These are phyloP conservation scores for Meloe dianella DNA, from an alignment of 2,888 invertebrate genomes.

Conservation along the genomic window DNA sequence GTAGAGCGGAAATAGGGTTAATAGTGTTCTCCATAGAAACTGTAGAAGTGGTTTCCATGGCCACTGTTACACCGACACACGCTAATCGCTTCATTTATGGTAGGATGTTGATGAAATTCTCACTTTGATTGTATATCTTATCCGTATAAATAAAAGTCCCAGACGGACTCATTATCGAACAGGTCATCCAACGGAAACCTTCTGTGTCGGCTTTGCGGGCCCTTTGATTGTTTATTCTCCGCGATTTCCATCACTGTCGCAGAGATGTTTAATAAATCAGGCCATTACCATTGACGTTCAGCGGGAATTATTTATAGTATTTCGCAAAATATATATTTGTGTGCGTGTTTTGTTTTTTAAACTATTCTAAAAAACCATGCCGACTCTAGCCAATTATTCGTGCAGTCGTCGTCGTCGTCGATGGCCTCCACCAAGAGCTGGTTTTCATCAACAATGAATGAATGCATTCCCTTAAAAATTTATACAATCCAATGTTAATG, in stretches of 20 bases:
- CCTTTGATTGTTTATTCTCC: constrained; percentile 59
- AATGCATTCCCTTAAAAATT: constrained; percentile 21
- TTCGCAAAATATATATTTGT: constrained; percentile 36
- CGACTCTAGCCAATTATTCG: constrained; percentile 55
- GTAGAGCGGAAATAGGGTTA: too few species aligned
- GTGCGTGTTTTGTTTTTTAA: constrained; percentile 41
- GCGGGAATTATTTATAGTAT: constrained; percentile 57
- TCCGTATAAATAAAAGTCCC: constrained; percentile 22
- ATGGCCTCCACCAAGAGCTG: constrained; percentile 14
- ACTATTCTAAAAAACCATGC: constrained; percentile 34
- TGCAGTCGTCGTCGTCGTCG: constrained; percentile 25
- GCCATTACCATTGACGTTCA: constrained; percentile 48
- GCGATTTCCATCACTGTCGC: constrained; percentile 60
- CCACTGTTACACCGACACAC: too few species aligned
- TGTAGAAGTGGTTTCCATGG: too few species aligned
- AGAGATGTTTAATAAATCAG: constrained; percentile 58
- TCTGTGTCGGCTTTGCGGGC: constrained; percentile 44
- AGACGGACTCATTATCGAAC: constrained; percentile 47
- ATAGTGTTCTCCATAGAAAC: too few species aligned
- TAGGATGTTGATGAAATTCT: too few species aligned
- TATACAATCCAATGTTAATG: constrained; percentile 11
- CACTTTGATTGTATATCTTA: too few species aligned
- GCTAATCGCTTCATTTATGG: too few species aligned
- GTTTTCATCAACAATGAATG: constrained; percentile 37
- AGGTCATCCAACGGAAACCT: constrained; percentile 44